Percentiles rank a stretch among this genome's conserved stretches.
Conservation (phyloP, 2,113 vertebrate genomes). For the Xiphias gladius region DNA sequence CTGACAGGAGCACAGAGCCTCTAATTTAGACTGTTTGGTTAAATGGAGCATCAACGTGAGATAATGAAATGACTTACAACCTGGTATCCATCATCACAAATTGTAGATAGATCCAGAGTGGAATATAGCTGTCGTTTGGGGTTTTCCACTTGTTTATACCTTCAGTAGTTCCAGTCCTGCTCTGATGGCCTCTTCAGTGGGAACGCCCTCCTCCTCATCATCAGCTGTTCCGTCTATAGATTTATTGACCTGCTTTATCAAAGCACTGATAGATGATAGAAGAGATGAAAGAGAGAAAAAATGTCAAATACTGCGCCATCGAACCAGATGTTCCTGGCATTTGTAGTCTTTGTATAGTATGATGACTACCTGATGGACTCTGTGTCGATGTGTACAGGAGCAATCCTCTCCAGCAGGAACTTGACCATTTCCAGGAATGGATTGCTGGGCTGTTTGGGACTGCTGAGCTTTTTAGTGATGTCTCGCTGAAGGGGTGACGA, state of each 20-base stretch:
- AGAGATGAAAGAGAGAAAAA: not conserved
- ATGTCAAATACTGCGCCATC: not conserved
- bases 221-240: conserved; percentile 97
- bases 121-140: not conserved
- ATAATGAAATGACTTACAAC: conserved; percentile 14
- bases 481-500: conserved; percentile 87
- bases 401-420: conserved; percentile 96
- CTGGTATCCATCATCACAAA: not conserved
- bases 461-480: conserved; percentile 97
- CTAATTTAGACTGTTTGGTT: not conserved
- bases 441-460: conserved; percentile 97
- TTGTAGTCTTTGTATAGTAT: not conserved
- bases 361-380: conserved; percentile 94
- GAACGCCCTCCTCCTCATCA: conserved; percentile 96
- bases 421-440: conserved; percentile 98
- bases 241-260: conserved; percentile 96
- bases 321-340: not conserved
- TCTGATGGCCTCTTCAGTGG: conserved; percentile 95
- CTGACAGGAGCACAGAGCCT: not conserved
- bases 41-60: not conserved
- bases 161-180: conserved; percentile 96
- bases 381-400: conserved; percentile 98
- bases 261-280: conserved; percentile 84
- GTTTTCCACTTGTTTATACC: conserved; percentile 78
- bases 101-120: not conserved